phyloP scores from a whole-genome alignment of 2,888 invertebrate genomes.

The Scelioninae gen. 2 region DNA sequence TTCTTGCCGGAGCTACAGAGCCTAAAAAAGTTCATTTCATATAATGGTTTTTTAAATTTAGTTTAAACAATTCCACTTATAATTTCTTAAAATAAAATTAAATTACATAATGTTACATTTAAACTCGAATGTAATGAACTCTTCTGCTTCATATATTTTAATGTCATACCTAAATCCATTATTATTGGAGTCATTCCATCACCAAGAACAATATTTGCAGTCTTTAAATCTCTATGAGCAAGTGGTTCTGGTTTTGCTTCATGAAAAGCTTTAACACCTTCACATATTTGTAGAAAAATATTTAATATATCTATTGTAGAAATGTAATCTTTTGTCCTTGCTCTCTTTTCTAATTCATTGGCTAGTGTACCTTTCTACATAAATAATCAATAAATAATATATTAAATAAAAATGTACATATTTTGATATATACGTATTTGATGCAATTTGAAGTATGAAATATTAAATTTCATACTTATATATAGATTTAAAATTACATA shows the following conservation, averaged over 20 bases:
- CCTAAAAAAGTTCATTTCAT: conserved; percentile 75
- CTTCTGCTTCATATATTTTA: neutral
- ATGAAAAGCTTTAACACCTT: conserved; percentile 85
- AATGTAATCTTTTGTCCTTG: conserved; percentile 79
- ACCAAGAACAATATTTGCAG: conserved; percentile 87
- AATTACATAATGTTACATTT: too few species aligned
- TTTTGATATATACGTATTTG: too few species aligned
- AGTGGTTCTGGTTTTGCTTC: conserved; percentile 83
- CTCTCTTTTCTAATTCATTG: conserved; percentile 80
- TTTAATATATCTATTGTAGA: conserved; percentile 81
- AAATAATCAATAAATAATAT: too few species aligned
- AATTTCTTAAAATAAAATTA: too few species aligned
- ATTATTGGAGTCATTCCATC: conserved; percentile 84
- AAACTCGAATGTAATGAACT: too few species aligned
- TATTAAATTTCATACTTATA: too few species aligned
- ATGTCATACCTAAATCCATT: conserved; percentile 84
- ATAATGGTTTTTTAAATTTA: too few species aligned
- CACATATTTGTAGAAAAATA: conserved; percentile 84
- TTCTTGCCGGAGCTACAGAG: conserved; percentile 81
- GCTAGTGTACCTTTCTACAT: conserved; percentile 84
- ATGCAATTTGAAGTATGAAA: too few species aligned
- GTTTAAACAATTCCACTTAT: too few species aligned
- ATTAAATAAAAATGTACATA: too few species aligned
- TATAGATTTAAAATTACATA: too few species aligned
- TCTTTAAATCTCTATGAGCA: conserved; percentile 91